Evolutionary conservation across 2,888 invertebrate species (phyloP), one percentile per base, ranked within the genome.

Genomic region (Drosophila paranaensis): DNA sequence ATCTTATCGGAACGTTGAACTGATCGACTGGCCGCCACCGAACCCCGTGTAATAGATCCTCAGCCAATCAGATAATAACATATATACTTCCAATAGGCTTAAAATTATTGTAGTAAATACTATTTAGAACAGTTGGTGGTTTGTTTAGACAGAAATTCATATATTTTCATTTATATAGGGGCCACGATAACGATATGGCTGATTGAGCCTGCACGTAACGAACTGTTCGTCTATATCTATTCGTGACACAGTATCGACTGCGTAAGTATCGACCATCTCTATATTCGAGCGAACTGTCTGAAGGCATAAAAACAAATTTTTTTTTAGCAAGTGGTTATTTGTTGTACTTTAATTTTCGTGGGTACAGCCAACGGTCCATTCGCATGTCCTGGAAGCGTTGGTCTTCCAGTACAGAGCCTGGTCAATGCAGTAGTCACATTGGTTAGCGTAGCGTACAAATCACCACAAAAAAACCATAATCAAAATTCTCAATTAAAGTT

Each of bases 401-500:
- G 20, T 43, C 61, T 75, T 77, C 79, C 71, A 79, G 79, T 35
- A 57, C 45, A 45, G 39, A 16, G 57, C 20, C 56, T 63, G 71
- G 33, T 54, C 62, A 62, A 70, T 77, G 77, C 64, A 65, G 54
- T 50, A 57, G 39, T 56, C 54, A 63, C 11, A 57, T 25, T 64
- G 25, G 30, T 33, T 58, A 54, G 37, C 42, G 45, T 45, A 68
- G 74, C 50, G 50, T 78, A 61, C 27, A 33, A 14, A 50, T 35
- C 40, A 63, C 33, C 42, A 78, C 53, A 25, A 43, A 62, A 63
- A 6, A 20, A 30, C 54, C 58, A 48, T 60, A 60, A 82, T 86
- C 88, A 33, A 82, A 82, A 82, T 82, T 82, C 86, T 80, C 69
- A 74, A 85, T 82, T 66, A 82, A 88, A 77, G 48, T 60, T 55